Base-by-base conservation (phyloP, 2,113 vertebrate species). In the Platysternon megacephalum region DNA sequence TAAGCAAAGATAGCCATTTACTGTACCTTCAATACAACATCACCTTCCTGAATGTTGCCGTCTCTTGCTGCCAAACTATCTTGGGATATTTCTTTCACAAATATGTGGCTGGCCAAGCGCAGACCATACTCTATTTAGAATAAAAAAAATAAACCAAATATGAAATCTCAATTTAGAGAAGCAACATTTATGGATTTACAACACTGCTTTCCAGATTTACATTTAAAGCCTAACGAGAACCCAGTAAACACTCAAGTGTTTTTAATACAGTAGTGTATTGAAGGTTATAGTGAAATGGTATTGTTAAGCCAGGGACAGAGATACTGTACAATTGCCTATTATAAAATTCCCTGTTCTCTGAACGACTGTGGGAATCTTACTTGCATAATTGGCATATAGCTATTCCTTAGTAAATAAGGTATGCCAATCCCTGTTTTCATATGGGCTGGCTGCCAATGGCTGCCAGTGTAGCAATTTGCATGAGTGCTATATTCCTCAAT, bases 71-170 rank as follows among this genome's bases (percentile, higher is more conserved):
- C 99, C 98, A 99, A 98, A 97, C 99, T 99, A 95, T 99, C 99
- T n/a, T 99, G 99, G 49, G 99, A 99, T 97, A 99, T 99, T 98
- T 99, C 99, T 98, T 99, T 99, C 95, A 99, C 99, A 98, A 99
- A 99, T 98, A 99, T 99, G 98, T 99, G 99, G 98, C 99, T 99
- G 98, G 99, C 99, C 98, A 99, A 98, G 94, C 99, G 99, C 96
- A 99, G 98, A 97, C 99, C 99, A 98, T 99, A 99, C 96, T 99
- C 99, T 99, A 98, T 13, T 74, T 6, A 84, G 79, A 97, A 95
- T 53, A 94, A 39, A 94, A 42, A 82, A 91, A 88, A 72, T 26
- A 0, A 88, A 55, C n/a, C 84, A 58, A 29, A n/a, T 8, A 87
- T 81, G 48, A 90, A 89, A 29, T 42, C 86, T 74, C 7, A 56